These are phyloP conservation scores for Ectropis grisescens DNA, from an alignment of 1,140 invertebrate genomes.

Conservation along the genomic window DNA sequence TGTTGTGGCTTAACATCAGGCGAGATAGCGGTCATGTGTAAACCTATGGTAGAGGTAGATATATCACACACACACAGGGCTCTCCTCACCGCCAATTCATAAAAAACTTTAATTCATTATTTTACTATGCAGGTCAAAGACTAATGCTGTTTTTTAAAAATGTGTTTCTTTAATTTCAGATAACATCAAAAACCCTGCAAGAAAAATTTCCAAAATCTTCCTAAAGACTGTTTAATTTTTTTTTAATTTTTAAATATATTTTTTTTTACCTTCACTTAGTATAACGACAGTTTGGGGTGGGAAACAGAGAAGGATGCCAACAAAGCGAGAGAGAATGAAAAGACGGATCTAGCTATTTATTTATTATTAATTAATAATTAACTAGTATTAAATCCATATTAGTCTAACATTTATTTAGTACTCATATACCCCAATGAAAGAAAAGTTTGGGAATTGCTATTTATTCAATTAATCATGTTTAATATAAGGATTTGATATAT, in stretches of 20 bases:
- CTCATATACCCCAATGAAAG: slow-evolving; percentile 6
- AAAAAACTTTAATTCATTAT: no score
- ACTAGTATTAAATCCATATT: slow-evolving; percentile 34
- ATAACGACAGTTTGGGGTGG: slow-evolving; percentile 27
- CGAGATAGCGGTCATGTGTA: no score
- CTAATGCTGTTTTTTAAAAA: no score
- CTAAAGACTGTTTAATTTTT: slow-evolving; percentile 60
- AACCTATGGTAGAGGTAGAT: no score
- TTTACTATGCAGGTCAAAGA: no score
- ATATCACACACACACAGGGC: no score
- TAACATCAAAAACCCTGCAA: slow-evolving; percentile 53
- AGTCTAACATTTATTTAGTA: slow-evolving; percentile 11
- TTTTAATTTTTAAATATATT: slow-evolving; percentile 39
- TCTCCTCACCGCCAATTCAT: no score
- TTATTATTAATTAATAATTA: slow-evolving; percentile 47
- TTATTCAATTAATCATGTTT: slow-evolving; percentile 6
- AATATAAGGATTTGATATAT: slow-evolving; percentile 26
- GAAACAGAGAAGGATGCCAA: slow-evolving; percentile 47
- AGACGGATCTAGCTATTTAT: slow-evolving; percentile 64
- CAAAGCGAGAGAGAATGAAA: slow-evolving; percentile 59
- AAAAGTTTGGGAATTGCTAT: slow-evolving; percentile 1
- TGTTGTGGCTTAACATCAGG: no score
- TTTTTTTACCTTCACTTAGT: slow-evolving; percentile 33
- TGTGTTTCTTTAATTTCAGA: slow-evolving; percentile 48
- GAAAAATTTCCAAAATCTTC: slow-evolving; percentile 60